Conservation (phyloP, 2,113 vertebrate genomes). For the Rhinogobius similis region DNA sequence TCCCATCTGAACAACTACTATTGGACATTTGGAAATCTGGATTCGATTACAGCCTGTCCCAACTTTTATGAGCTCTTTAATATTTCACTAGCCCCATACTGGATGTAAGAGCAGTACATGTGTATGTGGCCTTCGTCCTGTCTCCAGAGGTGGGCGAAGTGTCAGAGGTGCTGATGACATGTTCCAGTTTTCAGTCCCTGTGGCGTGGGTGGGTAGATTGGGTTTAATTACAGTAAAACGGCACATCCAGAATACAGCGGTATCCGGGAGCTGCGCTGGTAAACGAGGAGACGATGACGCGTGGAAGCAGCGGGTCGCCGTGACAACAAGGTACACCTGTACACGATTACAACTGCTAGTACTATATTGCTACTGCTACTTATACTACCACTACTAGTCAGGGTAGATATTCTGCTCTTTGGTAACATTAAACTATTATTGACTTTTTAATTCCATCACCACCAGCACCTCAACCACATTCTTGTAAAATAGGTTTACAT, state of each 20-base stretch:
- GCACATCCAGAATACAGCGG: constrained; percentile 16
- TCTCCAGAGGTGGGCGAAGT: not conserved
- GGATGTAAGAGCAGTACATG: not conserved
- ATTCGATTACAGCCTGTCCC: constrained; percentile 29
- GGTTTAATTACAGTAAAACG: constrained; percentile 40
- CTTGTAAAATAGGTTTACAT: too few species aligned
- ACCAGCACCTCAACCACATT: too few species aligned
- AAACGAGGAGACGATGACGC: constrained; percentile 15
- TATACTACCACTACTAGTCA: not conserved
- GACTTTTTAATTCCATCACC: too few species aligned
- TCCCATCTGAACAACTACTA: constrained; percentile 12
- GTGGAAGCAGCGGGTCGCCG: constrained; percentile 13
- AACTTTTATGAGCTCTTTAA: constrained; percentile 20
- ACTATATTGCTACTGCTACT: not conserved
- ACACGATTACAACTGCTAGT: constrained; percentile 28
- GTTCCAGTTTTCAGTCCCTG: constrained; percentile 21
- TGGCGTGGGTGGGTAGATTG: constrained; percentile 43
- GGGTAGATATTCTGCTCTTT: not conserved
- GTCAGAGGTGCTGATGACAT: constrained; percentile 13
- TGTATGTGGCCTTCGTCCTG: not conserved
- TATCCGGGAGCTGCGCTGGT: constrained; percentile 25
- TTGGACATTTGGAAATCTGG: constrained; percentile 41
- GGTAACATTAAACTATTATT: too few species aligned
- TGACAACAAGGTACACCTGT: constrained; percentile 35
- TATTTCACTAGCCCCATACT: constrained; percentile 6